Percentiles rank a stretch among this genome's conserved stretches.
Evolutionary conservation across 2,797 vertebrate species (phyloP).

Genomic region (Anisognathus igniventris): DNA sequence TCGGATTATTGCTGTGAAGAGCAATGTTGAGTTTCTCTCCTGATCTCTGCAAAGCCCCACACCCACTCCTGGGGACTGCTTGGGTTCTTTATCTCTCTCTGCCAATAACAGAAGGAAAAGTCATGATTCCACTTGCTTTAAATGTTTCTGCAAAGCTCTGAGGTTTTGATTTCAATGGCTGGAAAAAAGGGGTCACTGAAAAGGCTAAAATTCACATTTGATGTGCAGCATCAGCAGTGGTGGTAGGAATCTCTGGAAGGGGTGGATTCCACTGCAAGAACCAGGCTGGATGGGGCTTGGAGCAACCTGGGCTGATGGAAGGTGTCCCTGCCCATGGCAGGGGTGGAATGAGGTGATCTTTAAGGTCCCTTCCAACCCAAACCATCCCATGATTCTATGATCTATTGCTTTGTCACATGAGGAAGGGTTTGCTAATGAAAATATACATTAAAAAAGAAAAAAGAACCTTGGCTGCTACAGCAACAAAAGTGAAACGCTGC

Average conservation of each 20-base stretch:
- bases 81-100: background rate
- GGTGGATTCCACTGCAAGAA: background rate
- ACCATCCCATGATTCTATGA: background rate
- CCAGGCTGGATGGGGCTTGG: background rate
- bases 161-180: background rate
- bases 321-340: background rate
- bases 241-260: background rate
- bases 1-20: background rate
- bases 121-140: background rate
- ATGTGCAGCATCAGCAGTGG: background rate
- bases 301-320: rapidly evolving
- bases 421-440: background rate
- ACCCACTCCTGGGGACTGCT: rapidly evolving
- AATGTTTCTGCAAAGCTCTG: background rate
- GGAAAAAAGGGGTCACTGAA: background rate
- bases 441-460: no score
- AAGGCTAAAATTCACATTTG: background rate
- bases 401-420: background rate
- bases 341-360: background rate
- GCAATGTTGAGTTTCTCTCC: background rate
- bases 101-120: background rate
- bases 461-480: background rate
- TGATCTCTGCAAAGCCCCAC: background rate
- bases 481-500: constrained; percentile 31
- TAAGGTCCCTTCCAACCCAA: background rate